Evolutionary conservation across 2,113 vertebrate genomes (phyloP), one percentile per base, ranked within the genome.

Genomic region (Gymnocephalus cernua): DNA sequence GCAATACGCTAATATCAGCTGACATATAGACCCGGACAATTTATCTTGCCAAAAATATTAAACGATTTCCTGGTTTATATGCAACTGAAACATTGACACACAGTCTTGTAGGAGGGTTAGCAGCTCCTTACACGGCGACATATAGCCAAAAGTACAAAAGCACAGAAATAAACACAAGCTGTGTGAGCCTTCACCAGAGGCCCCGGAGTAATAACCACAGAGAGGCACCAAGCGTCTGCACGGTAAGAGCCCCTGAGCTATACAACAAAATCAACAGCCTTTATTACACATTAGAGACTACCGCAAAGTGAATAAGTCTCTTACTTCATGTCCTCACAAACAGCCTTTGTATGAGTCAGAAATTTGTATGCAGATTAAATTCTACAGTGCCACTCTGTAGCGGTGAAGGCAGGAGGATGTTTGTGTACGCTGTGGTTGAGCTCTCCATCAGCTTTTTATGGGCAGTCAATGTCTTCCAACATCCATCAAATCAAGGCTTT

Each of bases 401-500:
- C 25, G 11, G 62, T 16, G 50, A 78, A 83, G 66, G 41, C 58
- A n/a, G 81, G 35, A 41, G 74, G 66, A 12, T 2, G 76, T 29
- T 50, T n/a, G 58, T 2, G 7, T 65, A 25, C 68, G 47, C 63
- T 50, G n/a, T 13, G 65, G 71, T 27, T 61, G 54, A 58, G 54
- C 66, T 82, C 70, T 29, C 78, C 74, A 57, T 88, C 53, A 64
- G 77, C 77, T 79, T 80, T 47, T 78, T 90, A 85, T 86, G 80
- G 77, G 83, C 82, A 89, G 68, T 83, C 73, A 45, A n/a, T 79
- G 82, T 89, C 89, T 84, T 78, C 53, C 65, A 84, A 50, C 87
- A 91, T 92, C 88, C 86, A 86, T 92, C 91, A 90, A 74, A 89
- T 70, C 45, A 77, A 38, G 65, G 83, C 89, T 84, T 74, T 80